Conservation (phyloP, 2,797 vertebrate genomes). For the Varecia variegata region DNA sequence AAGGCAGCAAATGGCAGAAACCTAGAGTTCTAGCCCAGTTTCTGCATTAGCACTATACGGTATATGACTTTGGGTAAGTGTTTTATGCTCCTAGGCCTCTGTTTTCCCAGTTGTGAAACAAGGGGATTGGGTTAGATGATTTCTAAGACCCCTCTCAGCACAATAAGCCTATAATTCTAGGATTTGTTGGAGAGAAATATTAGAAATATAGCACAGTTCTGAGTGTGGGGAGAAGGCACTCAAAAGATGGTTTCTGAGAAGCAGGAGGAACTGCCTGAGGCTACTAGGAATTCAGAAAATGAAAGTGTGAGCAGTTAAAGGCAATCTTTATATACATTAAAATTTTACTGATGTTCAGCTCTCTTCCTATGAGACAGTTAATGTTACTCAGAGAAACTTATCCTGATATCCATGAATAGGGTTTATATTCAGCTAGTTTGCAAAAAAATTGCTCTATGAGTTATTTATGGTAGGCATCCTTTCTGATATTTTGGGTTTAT, state of each 20-base stretch:
- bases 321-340: not conserved
- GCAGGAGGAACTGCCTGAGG: not conserved
- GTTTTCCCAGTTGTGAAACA: not conserved
- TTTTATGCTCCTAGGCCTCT: not conserved
- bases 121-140: not conserved
- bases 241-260: not conserved
- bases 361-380: not conserved
- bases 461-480: not conserved
- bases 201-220: not conserved
- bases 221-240: not conserved
- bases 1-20: not conserved
- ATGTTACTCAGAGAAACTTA: not conserved
- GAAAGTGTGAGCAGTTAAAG: not conserved
- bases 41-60: not conserved
- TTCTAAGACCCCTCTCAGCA: not conserved
- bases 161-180: not conserved
- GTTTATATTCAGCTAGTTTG: conserved; percentile 4
- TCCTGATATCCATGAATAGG: not conserved
- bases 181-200: not conserved
- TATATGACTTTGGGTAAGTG: not conserved
- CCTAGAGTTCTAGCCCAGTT: not conserved
- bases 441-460: not conserved
- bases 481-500: not conserved
- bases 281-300: not conserved
- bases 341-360: not conserved